These are phyloP conservation scores for Brachionus manjavacas DNA, from an alignment of 1,140 invertebrate genomes.

Conservation along the genomic window DNA sequence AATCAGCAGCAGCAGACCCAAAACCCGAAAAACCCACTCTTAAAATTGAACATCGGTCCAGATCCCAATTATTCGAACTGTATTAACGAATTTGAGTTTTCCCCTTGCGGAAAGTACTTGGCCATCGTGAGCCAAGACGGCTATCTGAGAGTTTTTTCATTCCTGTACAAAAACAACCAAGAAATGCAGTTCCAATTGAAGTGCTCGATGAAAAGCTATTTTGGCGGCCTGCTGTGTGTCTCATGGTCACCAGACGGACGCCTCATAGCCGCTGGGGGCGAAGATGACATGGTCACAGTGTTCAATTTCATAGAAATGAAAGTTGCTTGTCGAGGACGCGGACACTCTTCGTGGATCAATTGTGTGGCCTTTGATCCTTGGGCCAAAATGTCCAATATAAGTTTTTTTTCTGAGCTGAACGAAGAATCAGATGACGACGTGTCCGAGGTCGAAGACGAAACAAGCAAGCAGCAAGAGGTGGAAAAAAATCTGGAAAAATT, in stretches of 20 bases:
- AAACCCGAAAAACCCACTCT: slow-evolving; percentile 27
- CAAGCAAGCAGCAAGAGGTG: not conserved
- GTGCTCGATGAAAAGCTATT: slow-evolving; percentile 77
- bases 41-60: slow-evolving; percentile 19
- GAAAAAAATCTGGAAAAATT: slow-evolving; percentile 23
- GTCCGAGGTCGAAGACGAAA: slow-evolving; percentile 6
- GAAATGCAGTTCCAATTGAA: slow-evolving; percentile 28
- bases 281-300: slow-evolving; percentile 97
- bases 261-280: slow-evolving; percentile 91
- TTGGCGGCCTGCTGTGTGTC: slow-evolving; percentile 86
- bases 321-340: slow-evolving; percentile 89
- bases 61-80: slow-evolving; percentile 67
- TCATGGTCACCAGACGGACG: slow-evolving; percentile 95
- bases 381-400: slow-evolving; percentile 2
- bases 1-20: slow-evolving; percentile 22
- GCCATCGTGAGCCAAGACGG: slow-evolving; percentile 81
- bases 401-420: not conserved
- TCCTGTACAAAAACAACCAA: slow-evolving; percentile 88
- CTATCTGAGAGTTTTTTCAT: slow-evolving; percentile 90
- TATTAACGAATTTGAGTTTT: slow-evolving; percentile 96
- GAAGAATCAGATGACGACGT: not conserved
- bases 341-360: slow-evolving; percentile 82
- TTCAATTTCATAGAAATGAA: slow-evolving; percentile 84
- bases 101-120: slow-evolving; percentile 82
- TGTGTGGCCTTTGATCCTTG: slow-evolving; percentile 92